Percentiles rank a stretch among this genome's conserved stretches.
These are phyloP conservation scores for Toxonevra muliebris DNA, from an alignment of 2,888 invertebrate genomes.

Conservation along the genomic window DNA sequence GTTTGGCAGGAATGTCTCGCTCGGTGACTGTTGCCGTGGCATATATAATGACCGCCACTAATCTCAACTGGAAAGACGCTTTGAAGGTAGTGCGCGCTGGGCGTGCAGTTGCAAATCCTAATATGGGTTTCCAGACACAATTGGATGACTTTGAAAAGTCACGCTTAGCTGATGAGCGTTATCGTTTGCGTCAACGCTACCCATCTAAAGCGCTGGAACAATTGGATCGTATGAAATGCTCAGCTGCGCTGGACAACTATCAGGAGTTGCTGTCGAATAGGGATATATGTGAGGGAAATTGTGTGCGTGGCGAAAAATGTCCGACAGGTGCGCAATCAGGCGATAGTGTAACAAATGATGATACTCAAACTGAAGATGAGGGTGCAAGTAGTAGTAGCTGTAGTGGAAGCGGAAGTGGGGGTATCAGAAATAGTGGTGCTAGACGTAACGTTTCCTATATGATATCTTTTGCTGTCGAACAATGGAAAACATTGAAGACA, in stretches of 20 bases:
- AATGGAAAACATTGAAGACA: constrained; percentile 44
- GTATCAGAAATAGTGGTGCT: not conserved
- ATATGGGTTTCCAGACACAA: constrained; percentile 94
- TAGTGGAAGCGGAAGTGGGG: not conserved
- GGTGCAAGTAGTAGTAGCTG: constrained; percentile 2
- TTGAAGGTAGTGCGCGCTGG: constrained; percentile 93
- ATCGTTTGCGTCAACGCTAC: constrained; percentile 83
- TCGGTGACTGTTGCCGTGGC: constrained; percentile 96
- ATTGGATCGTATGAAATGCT: constrained; percentile 80
- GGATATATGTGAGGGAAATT: constrained; percentile 88
- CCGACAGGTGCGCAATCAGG: constrained; percentile 74
- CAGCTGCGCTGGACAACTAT: constrained; percentile 82
- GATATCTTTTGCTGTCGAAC: constrained; percentile 41
- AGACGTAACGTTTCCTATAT: constrained; percentile 9
- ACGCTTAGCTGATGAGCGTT: constrained; percentile 83
- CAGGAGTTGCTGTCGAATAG: constrained; percentile 80
- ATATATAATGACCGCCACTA: constrained; percentile 94
- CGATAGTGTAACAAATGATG: not conserved
- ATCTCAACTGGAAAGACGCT: constrained; percentile 90
- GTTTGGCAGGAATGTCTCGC: constrained; percentile 95
- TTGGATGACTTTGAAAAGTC: constrained; percentile 89
- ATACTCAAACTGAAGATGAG: not conserved
- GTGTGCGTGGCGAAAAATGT: constrained; percentile 83
- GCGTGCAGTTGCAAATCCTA: constrained; percentile 93
- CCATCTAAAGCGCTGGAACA: constrained; percentile 80